Evolutionary conservation across 2,888 invertebrate genomes (phyloP).

Genomic region (Rhogogaster chlorosoma): DNA sequence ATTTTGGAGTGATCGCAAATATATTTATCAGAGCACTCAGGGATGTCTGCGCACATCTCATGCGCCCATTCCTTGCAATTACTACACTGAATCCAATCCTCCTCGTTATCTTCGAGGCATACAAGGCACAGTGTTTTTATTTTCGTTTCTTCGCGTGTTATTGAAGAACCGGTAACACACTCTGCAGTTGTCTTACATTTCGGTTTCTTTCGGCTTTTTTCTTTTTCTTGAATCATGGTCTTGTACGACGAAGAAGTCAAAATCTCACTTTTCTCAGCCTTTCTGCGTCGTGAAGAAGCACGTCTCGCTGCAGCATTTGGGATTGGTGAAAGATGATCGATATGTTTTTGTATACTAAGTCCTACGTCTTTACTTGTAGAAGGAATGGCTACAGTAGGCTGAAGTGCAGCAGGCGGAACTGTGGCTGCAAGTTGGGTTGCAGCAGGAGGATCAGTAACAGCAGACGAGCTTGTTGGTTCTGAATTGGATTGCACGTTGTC

Average conservation of each 20-base stretch:
- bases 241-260: conserved; percentile 17
- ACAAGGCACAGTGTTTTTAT: conserved; percentile 24
- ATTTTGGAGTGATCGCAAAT: conserved; percentile 30
- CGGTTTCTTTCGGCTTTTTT: conserved; percentile 41
- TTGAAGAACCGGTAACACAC: conserved; percentile 47
- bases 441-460: conserved; percentile 26
- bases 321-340: conserved; percentile 24
- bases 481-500: conserved; percentile 36
- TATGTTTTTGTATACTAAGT: conserved; percentile 24
- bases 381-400: conserved; percentile 40
- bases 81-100: conserved; percentile 17
- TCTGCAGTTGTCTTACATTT: conserved; percentile 49
- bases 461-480: conserved; percentile 23
- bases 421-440: conserved; percentile 21
- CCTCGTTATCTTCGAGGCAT: conserved; percentile 26
- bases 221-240: conserved; percentile 5
- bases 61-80: conserved; percentile 29
- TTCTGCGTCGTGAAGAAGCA: conserved; percentile 8
- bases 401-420: conserved; percentile 42
- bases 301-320: conserved; percentile 22
- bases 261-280: conserved; percentile 14
- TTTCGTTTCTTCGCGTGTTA: conserved; percentile 39
- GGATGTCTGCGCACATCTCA: conserved; percentile 20
- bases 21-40: conserved; percentile 21
- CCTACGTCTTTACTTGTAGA: conserved; percentile 39